Conservation (phyloP, 1,140 invertebrate species). For the Heliothis subflexa region DNA sequence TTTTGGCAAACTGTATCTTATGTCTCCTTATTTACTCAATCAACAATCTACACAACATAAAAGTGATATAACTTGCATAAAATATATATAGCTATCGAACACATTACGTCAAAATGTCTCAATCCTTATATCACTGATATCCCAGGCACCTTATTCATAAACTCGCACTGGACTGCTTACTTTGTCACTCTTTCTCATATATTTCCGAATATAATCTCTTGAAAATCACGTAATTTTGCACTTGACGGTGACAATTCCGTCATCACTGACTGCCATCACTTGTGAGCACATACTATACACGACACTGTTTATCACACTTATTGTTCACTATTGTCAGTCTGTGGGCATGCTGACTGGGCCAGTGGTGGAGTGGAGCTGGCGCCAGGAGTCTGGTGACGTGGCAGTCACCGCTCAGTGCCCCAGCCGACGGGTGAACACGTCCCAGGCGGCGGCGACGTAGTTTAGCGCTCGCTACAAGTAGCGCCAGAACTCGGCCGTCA, state of each 20-base stretch:
- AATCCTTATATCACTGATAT: constrained; percentile 28
- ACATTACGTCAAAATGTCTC: constrained; percentile 30
- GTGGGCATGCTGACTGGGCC: no score
- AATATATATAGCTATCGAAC: constrained; percentile 42
- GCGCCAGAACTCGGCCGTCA: constrained; percentile 70
- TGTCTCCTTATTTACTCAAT: neutral
- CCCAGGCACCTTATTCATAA: constrained; percentile 5
- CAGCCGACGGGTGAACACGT: neutral
- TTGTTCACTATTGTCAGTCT: neutral
- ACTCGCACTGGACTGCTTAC: neutral
- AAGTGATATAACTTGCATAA: constrained; percentile 25
- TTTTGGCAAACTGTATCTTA: constrained; percentile 37
- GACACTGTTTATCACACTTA: no score
- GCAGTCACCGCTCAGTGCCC: neutral
- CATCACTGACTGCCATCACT: neutral
- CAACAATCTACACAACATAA: constrained; percentile 33
- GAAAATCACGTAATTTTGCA: no score
- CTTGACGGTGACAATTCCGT: no score
- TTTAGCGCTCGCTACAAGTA: constrained; percentile 60
- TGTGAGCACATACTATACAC: neutral
- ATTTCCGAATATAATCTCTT: constrained; percentile 1
- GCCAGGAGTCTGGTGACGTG: no score
- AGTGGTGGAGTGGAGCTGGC: no score
- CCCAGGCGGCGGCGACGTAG: constrained; percentile 21
- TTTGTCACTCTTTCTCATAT: neutral